Evolutionary conservation across 2,888 invertebrate species (phyloP).

Genomic region (Monochamus alternatus): DNA sequence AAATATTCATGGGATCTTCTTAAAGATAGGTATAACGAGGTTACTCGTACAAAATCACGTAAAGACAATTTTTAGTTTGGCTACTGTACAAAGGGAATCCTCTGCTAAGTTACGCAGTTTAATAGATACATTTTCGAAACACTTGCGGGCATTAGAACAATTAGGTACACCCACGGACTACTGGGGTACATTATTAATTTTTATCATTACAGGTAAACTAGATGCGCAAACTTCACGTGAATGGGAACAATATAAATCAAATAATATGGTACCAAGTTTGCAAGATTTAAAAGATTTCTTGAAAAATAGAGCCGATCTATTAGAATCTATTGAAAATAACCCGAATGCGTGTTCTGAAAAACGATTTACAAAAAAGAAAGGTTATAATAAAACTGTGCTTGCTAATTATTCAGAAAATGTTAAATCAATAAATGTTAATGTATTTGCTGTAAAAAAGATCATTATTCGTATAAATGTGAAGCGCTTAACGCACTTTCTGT

Average conservation of each 20-base stretch:
- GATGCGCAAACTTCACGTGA: background rate
- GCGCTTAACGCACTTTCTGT: too few relatives aligned
- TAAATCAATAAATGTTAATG: too few relatives aligned
- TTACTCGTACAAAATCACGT: background rate
- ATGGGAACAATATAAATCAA: background rate
- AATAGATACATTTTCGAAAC: background rate
- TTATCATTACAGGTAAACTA: background rate
- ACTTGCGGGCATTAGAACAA: background rate
- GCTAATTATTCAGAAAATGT: too few relatives aligned
- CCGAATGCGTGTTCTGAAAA: too few relatives aligned
- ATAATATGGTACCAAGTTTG: background rate
- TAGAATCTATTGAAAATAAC: background rate
- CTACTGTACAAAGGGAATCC: background rate
- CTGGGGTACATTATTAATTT: conserved; percentile 3
- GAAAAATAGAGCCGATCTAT: background rate
- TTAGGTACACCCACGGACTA: background rate
- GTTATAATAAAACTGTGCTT: too few relatives aligned
- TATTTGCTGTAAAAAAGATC: too few relatives aligned
- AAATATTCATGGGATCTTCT: background rate
- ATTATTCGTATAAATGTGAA: too few relatives aligned
- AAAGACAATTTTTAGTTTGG: background rate
- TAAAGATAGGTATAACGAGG: background rate
- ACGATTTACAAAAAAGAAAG: too few relatives aligned
- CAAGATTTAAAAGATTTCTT: background rate
- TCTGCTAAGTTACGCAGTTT: background rate